Base-by-base conservation (phyloP, 2,797 vertebrate genomes). In the Gambusia yucatana region DNA sequence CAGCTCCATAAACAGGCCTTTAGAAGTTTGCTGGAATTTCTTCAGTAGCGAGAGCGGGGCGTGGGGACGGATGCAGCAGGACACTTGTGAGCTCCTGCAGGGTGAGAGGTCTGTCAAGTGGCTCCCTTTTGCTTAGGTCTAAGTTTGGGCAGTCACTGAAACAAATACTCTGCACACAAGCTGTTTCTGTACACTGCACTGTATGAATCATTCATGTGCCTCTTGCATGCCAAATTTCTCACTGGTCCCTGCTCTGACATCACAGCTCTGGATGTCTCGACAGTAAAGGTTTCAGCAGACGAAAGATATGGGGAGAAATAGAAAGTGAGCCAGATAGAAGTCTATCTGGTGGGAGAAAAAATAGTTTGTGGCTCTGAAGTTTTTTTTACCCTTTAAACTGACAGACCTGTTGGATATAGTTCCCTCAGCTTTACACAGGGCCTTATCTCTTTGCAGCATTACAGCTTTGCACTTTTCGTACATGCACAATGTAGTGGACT, bases 41-140 rank as follows among this genome's bases (percentile, higher is more conserved):
- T 85, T 91, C 87, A 89, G 75, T 89, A 76, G 78, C 30, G 11
- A 63, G 61, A 85, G 76, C 79, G 33, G 65, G 48, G 81, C 79
- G 73, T 30, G 22, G 72, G 83, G 86, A 87, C 84, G 84, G 80
- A 87, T 88, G 85, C 87, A 82, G 81, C 46, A 76, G 17, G 36
- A 78, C 85, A 84, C 86, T 87, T 77, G 76, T 82, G 76, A 86
- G 77, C 82, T 91, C 80, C 86, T 87, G 77, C 82, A 79, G 87
- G 86, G 71, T 73, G 73, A 90, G 79, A 81, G 87, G 87, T 90
- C 81, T 91, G 81, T 90, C 82, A 86, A 92, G 86, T 77, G 85
- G 80, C 75, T 84, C 85, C 77, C 86, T 85, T 52, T 69, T 46
- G 79, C 79, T 83, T 69, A 71, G 76, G 70, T 80, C 84, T 55